A percentile compares a stretch with the other conserved stretches of the same genome.
These are phyloP conservation scores for Sebastes taczanowskii DNA, from an alignment of 2,797 vertebrate genomes.

Conservation along the genomic window DNA sequence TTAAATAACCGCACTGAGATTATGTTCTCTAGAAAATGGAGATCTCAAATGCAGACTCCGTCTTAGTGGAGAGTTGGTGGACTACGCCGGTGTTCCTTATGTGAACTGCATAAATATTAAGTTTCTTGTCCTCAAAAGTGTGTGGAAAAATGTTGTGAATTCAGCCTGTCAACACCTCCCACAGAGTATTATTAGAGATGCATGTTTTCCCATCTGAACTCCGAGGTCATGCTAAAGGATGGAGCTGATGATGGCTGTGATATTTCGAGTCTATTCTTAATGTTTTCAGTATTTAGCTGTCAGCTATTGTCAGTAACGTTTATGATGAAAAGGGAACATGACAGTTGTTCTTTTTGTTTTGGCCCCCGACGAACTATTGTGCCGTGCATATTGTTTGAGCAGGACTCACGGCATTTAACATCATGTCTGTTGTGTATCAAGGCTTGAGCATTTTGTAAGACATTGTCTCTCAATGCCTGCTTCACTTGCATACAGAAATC, in stretches of 20 bases:
- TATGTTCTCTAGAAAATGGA: conserved; percentile 12
- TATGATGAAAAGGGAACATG: conserved; percentile 29
- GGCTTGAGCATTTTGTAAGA: conserved; percentile 15
- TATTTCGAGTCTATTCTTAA: conserved; percentile 31
- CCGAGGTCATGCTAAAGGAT: neutral
- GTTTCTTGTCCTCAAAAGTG: neutral
- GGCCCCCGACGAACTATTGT: conserved; percentile 23
- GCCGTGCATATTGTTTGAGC: conserved; percentile 26
- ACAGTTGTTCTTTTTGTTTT: conserved; percentile 42
- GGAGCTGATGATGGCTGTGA: conserved; percentile 19
- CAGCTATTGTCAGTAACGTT: conserved; percentile 25
- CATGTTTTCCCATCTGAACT: neutral
- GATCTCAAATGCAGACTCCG: neutral
- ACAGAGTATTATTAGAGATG: conserved; percentile 4
- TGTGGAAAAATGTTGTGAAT: conserved; percentile 17
- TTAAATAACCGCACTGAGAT: conserved; percentile 23
- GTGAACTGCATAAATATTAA: conserved; percentile 21
- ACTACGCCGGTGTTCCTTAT: neutral
- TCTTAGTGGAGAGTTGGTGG: neutral
- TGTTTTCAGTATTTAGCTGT: conserved; percentile 38
- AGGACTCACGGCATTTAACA: conserved; percentile 37
- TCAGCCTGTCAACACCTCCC: conserved; percentile 12
- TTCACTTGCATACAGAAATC: conserved; percentile 38
- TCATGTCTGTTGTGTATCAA: conserved; percentile 17
- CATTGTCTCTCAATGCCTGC: conserved; percentile 10